Percentiles rank a stretch among this genome's conserved stretches.
Conservation (phyloP, 2,113 vertebrate genomes). For the Channa maculata region DNA sequence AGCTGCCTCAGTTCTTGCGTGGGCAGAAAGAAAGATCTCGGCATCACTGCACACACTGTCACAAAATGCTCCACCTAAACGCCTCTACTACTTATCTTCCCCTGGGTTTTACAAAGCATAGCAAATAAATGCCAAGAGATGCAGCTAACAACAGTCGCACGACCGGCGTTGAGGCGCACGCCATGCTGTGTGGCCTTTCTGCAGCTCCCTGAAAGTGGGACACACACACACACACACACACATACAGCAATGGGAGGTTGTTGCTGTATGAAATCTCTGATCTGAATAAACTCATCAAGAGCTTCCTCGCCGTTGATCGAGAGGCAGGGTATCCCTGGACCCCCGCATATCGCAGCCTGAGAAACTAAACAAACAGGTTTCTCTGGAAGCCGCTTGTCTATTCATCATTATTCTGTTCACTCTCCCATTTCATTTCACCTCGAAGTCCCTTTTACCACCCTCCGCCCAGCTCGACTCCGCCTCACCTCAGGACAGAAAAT, state of each 20-base stretch:
- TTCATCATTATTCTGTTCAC: constrained; percentile 36
- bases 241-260: not conserved
- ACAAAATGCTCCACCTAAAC: constrained; percentile 53
- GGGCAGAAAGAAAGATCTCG: constrained; percentile 44
- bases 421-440: constrained; percentile 36
- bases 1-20: constrained; percentile 35
- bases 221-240: constrained; percentile 11
- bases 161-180: constrained; percentile 46
- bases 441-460: not conserved
- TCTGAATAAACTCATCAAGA: constrained; percentile 23
- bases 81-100: constrained; percentile 57
- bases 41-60: constrained; percentile 46
- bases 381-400: constrained; percentile 29
- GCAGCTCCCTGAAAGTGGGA: constrained; percentile 37
- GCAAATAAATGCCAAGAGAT: constrained; percentile 48
- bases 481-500: constrained; percentile 5
- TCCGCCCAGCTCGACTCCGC: constrained; percentile 2
- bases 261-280: constrained; percentile 38
- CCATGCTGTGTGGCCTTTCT: constrained; percentile 38
- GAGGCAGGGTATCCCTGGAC: constrained; percentile 8
- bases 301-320: not conserved
- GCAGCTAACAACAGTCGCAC: constrained; percentile 62
- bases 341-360: constrained; percentile 25
- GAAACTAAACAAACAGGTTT: constrained; percentile 35
- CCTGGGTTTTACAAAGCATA: constrained; percentile 51